Conservation (phyloP, 2,888 invertebrate genomes). For the Selenia dentaria region DNA sequence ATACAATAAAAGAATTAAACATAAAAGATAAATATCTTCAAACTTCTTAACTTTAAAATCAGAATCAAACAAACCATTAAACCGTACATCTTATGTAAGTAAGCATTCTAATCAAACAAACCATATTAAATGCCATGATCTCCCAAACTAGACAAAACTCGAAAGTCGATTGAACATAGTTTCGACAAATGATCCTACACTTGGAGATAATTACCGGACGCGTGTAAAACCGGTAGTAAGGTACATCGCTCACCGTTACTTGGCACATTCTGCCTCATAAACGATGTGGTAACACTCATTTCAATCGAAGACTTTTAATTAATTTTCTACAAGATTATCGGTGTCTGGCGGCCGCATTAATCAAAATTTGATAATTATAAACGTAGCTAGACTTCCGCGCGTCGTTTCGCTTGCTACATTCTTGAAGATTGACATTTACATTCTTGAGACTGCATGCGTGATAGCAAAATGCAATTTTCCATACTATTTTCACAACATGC, state of each 20-base stretch:
- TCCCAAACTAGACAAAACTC: constrained; percentile 15
- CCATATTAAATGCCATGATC: too few relatives aligned
- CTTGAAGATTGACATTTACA: not conserved
- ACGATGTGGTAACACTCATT: constrained; percentile 72
- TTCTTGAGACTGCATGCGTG: too few relatives aligned
- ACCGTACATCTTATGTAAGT: too few relatives aligned
- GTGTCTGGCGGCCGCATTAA: constrained; percentile 47
- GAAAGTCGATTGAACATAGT: constrained; percentile 26
- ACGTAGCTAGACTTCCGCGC: constrained; percentile 22
- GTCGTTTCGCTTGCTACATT: constrained; percentile 7
- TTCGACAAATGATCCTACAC: constrained; percentile 66
- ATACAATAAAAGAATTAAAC: too few relatives aligned
- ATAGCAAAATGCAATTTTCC: too few relatives aligned
- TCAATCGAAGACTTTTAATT: constrained; percentile 77
- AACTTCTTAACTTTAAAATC: too few relatives aligned
- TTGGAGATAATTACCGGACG: constrained; percentile 64
- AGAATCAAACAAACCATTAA: too few relatives aligned
- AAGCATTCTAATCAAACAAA: too few relatives aligned
- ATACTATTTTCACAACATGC: too few relatives aligned
- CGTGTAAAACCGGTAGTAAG: constrained; percentile 80
- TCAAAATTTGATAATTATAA: constrained; percentile 50
- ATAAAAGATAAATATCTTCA: too few relatives aligned
- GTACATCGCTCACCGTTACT: constrained; percentile 74
- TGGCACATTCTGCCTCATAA: constrained; percentile 68
- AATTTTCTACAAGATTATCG: constrained; percentile 76